Evolutionary conservation across 2,888 invertebrate species (phyloP).

Genomic region (Silvanus unidentatus): DNA sequence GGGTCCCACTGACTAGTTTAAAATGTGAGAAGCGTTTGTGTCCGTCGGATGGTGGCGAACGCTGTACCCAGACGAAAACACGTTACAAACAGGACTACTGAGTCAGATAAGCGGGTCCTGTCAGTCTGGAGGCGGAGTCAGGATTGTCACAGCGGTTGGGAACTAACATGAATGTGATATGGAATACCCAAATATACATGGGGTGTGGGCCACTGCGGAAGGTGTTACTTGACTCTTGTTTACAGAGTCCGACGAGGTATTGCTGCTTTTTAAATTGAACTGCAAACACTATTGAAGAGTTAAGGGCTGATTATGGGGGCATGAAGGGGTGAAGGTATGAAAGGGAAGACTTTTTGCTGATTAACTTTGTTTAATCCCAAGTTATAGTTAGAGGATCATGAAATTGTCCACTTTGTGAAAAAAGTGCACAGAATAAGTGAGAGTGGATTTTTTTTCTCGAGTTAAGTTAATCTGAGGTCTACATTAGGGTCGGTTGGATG

Average conservation of each 20-base stretch:
- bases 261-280: neutral
- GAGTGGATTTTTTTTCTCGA: slow-evolving; percentile 36
- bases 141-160: slow-evolving; percentile 47
- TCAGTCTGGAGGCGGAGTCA: slow-evolving; percentile 39
- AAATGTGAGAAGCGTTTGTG: slow-evolving; percentile 27
- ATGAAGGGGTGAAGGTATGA: no score
- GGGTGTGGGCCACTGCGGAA: neutral
- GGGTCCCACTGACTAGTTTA: slow-evolving; percentile 26
- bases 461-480: slow-evolving; percentile 42
- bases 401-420: no score
- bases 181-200: slow-evolving; percentile 16
- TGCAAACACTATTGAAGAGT: neutral
- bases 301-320: neutral
- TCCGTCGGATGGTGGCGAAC: slow-evolving; percentile 38
- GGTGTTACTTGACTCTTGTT: slow-evolving; percentile 10
- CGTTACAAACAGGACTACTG: slow-evolving; percentile 44
- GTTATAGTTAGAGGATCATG: no score
- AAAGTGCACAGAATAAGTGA: no score
- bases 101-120: slow-evolving; percentile 42
- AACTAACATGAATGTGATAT: slow-evolving; percentile 43
- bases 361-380: no score
- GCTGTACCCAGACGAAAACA: slow-evolving; percentile 35
- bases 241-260: neutral
- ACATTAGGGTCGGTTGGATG: slow-evolving; percentile 42
- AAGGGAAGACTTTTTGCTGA: no score